Evolutionary conservation across 30 jellyfish, hydroid and myxozoan genomes (phyloP).

Genomic region (Phacellophora camtschatica): DNA sequence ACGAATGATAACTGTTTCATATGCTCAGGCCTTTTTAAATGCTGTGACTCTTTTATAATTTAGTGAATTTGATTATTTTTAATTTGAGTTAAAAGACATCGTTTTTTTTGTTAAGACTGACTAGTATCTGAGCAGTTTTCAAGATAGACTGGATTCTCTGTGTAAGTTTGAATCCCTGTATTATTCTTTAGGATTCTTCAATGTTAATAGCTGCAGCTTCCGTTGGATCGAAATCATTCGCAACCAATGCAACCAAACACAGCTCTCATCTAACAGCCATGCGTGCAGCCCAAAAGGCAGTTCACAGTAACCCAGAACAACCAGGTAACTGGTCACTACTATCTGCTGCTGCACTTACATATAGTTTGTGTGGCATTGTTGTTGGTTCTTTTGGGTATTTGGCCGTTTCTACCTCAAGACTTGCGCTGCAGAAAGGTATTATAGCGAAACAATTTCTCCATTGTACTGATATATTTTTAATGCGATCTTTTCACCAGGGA

Average conservation of each 20-base stretch:
- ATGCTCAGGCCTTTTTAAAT: no score
- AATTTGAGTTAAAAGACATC: no score
- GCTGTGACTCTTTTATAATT: no score
- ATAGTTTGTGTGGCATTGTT: neutral
- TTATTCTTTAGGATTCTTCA: slow-evolving; percentile 34
- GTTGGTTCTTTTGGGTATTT: neutral
- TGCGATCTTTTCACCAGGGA: no score
- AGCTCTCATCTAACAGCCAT: neutral
- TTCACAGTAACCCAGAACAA: slow-evolving; percentile 69
- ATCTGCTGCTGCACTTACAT: slow-evolving; percentile 57
- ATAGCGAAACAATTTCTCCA: neutral
- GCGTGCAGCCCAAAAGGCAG: slow-evolving; percentile 66
- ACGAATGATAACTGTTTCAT: no score
- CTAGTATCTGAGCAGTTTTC: no score
- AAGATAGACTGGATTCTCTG: no score
- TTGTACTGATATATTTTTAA: neutral
- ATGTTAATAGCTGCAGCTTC: slow-evolving; percentile 54
- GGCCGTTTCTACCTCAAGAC: slow-evolving; percentile 50
- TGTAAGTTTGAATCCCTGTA: neutral
- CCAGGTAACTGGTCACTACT: slow-evolving; percentile 87
- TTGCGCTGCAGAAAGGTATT: slow-evolving; percentile 52
- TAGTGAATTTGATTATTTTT: no score
- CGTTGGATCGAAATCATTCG: slow-evolving; percentile 39
- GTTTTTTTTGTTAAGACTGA: no score
- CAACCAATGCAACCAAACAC: neutral